Conservation (phyloP, 2,888 invertebrate species). For the Helicoverpa assulta region DNA sequence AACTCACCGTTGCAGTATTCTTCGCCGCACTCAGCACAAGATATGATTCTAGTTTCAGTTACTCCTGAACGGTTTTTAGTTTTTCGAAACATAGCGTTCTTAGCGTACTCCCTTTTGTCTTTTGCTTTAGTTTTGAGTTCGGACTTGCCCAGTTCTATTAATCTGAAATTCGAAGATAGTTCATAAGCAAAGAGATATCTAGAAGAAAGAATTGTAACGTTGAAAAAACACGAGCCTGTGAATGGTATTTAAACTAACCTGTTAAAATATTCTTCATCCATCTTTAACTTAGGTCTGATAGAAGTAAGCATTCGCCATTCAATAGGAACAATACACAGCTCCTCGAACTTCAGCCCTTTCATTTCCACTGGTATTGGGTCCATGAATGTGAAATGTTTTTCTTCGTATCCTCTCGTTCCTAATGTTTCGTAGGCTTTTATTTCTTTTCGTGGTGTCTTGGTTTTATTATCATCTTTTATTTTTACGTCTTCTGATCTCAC, state of each 20-base stretch:
- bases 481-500: slow-evolving; percentile 94
- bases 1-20: slow-evolving; percentile 94
- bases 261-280: slow-evolving; percentile 97
- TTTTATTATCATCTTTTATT: slow-evolving; percentile 93
- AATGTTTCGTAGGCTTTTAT: slow-evolving; percentile 91
- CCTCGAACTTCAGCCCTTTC: slow-evolving; percentile 93
- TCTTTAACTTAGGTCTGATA: slow-evolving; percentile 94
- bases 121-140: slow-evolving; percentile 93
- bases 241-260: slow-evolving; percentile 82
- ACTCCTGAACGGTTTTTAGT: slow-evolving; percentile 96
- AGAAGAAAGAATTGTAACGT: background rate
- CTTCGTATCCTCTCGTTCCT: slow-evolving; percentile 91
- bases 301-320: slow-evolving; percentile 98
- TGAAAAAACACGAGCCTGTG: background rate
- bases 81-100: slow-evolving; percentile 92
- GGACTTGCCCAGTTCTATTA: slow-evolving; percentile 95
- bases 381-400: slow-evolving; percentile 88
- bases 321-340: slow-evolving; percentile 95
- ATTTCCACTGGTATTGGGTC: slow-evolving; percentile 96
- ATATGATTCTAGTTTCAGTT: slow-evolving; percentile 93
- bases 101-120: slow-evolving; percentile 92
- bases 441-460: slow-evolving; percentile 94
- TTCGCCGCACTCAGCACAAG: slow-evolving; percentile 95
- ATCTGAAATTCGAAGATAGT: slow-evolving; percentile 78
- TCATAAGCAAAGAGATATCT: background rate